A percentile compares a stretch with the other conserved stretches of the same genome.
Evolutionary conservation across 2,888 invertebrate species (phyloP).

Genomic region (Uropetala carovei): DNA sequence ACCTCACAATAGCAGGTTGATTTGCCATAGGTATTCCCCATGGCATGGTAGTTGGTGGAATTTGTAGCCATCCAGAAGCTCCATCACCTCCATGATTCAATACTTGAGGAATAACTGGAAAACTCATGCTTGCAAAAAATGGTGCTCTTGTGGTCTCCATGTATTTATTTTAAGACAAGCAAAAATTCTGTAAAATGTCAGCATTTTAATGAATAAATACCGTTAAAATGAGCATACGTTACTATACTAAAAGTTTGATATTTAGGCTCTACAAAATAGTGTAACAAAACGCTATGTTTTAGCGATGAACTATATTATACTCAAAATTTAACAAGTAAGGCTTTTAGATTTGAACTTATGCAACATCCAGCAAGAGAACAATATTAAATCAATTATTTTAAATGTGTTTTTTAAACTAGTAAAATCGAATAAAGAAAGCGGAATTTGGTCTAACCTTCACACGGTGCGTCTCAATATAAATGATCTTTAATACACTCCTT

Average conservation of each 20-base stretch:
- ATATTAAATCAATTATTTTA: too few species aligned
- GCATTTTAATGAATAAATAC: neutral
- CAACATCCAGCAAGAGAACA: too few species aligned
- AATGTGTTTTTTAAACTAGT: too few species aligned
- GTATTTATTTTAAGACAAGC: neutral
- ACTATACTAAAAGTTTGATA: neutral
- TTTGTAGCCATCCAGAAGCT: slow-evolving; percentile 67
- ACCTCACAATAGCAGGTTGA: slow-evolving; percentile 68
- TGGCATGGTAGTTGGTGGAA: slow-evolving; percentile 68
- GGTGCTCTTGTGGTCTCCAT: slow-evolving; percentile 44
- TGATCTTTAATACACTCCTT: too few species aligned
- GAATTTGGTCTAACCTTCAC: too few species aligned
- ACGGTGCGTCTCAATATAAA: too few species aligned
- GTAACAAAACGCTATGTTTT: too few species aligned
- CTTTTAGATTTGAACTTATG: too few species aligned
- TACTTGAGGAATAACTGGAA: slow-evolving; percentile 44
- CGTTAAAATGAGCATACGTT: neutral
- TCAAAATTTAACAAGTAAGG: too few species aligned
- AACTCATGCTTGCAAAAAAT: slow-evolving; percentile 29
- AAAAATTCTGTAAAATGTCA: slow-evolving; percentile 1
- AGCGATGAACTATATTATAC: too few species aligned
- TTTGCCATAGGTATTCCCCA: slow-evolving; percentile 67
- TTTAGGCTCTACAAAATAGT: too few species aligned
- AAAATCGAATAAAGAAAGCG: too few species aligned
- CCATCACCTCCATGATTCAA: slow-evolving; percentile 47